A percentile compares a stretch with the other conserved stretches of the same genome.
Evolutionary conservation across 2,797 vertebrate genomes (phyloP).

Genomic region (Anguilla marmorata): DNA sequence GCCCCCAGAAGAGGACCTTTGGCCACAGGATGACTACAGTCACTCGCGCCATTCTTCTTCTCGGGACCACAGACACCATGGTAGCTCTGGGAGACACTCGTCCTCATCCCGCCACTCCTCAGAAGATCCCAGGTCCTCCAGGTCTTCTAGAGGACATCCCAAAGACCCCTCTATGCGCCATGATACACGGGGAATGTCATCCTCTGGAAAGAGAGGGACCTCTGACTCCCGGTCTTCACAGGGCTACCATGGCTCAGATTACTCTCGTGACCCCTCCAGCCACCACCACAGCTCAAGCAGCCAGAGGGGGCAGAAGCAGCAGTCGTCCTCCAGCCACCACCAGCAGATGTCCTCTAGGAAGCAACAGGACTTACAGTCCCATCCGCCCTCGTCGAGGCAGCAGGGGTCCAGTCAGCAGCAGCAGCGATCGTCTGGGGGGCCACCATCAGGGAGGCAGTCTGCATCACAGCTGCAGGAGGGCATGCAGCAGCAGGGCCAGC

Average conservation of each 20-base stretch:
- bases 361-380: conserved; percentile 69
- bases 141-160: conserved; percentile 83
- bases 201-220: conserved; percentile 78
- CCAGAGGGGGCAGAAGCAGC: conserved; percentile 78
- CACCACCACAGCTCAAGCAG: conserved; percentile 81
- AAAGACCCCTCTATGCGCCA: conserved; percentile 82
- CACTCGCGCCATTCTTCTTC: conserved; percentile 79
- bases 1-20: conserved; percentile 87
- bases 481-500: conserved; percentile 46
- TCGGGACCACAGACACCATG: conserved; percentile 89
- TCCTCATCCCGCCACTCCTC: conserved; percentile 80
- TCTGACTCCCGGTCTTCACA: conserved; percentile 74
- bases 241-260: conserved; percentile 82
- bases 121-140: conserved; percentile 82
- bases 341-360: conserved; percentile 55
- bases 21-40: conserved; percentile 86
- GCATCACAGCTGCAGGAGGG: conserved; percentile 65
- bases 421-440: conserved; percentile 63
- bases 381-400: conserved; percentile 66
- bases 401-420: conserved; percentile 62
- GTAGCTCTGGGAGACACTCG: conserved; percentile 83
- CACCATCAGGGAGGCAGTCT: conserved; percentile 63
- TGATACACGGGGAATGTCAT: conserved; percentile 76
- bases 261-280: conserved; percentile 79
- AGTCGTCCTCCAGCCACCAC: conserved; percentile 60